phyloP scores from a whole-genome alignment of 2,888 invertebrate genomes.

The Mactromeris polynyma region DNA sequence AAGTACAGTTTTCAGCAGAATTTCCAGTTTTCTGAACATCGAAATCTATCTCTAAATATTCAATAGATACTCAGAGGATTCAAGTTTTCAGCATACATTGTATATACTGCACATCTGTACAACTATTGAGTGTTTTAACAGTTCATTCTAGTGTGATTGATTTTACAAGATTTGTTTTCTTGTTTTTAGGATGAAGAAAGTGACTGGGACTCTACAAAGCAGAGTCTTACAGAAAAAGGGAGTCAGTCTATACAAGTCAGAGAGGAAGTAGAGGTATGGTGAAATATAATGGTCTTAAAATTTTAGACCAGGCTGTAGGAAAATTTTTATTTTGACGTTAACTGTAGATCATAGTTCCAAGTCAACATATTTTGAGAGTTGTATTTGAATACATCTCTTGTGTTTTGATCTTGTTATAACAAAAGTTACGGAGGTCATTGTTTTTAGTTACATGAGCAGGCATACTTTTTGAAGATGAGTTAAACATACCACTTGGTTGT shows the following conservation, averaged over 20 bases:
- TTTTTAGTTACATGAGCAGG: no score
- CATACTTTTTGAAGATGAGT: no score
- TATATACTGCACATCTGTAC: not conserved
- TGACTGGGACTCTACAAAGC: constrained; percentile 79
- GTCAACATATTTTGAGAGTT: no score
- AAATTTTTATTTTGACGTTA: no score
- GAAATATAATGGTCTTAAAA: not conserved
- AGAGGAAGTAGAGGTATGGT: constrained; percentile 24
- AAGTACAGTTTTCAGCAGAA: not conserved
- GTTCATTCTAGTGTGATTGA: not conserved
- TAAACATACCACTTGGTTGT: no score
- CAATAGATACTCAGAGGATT: not conserved
- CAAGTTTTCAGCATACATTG: not conserved
- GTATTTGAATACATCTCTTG: no score
- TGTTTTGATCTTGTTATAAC: no score
- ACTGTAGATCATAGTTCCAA: no score
- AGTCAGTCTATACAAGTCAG: constrained; percentile 31
- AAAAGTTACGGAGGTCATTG: no score
- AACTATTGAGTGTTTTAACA: not conserved
- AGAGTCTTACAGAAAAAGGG: constrained; percentile 55
- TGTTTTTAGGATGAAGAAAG: constrained; percentile 71
- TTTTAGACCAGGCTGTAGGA: no score
- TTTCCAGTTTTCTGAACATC: not conserved
- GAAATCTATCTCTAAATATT: not conserved
- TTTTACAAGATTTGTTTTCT: not conserved